Conservation (phyloP, 2,888 invertebrate species). For the Abscondita cerata region DNA sequence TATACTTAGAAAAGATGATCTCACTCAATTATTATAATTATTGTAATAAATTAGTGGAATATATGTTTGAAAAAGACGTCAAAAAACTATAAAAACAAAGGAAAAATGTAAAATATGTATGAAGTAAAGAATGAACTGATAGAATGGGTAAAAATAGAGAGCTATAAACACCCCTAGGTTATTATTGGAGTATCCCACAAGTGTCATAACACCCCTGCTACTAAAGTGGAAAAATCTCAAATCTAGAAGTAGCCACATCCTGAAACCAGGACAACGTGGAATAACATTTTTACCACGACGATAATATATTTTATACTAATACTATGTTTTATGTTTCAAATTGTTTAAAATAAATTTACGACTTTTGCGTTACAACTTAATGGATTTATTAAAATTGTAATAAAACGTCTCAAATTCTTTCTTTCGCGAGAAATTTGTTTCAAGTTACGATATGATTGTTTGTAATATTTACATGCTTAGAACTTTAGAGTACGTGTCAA, state of each 20-base stretch:
- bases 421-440: no score
- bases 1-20: no score
- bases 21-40: no score
- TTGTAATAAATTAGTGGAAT: no score
- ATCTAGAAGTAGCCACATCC: constrained; percentile 30
- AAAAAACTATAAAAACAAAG: background rate
- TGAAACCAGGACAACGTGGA: constrained; percentile 31
- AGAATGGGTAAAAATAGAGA: constrained; percentile 27
- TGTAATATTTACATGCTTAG: no score
- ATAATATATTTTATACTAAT: constrained; percentile 29
- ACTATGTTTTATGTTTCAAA: background rate
- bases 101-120: constrained; percentile 26
- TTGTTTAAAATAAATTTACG: no score
- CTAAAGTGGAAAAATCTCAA: constrained; percentile 37
- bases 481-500: no score
- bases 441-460: no score
- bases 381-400: no score
- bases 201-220: constrained; percentile 37
- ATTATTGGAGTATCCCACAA: constrained; percentile 37
- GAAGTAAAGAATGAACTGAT: constrained; percentile 16
- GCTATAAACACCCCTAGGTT: constrained; percentile 37
- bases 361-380: no score
- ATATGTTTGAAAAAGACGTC: background rate
- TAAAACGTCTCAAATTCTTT: no score
- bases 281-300: constrained; percentile 23